These are phyloP conservation scores for Argyrosomus japonicus DNA, from an alignment of 2,113 vertebrate species.

Conservation along the genomic window DNA sequence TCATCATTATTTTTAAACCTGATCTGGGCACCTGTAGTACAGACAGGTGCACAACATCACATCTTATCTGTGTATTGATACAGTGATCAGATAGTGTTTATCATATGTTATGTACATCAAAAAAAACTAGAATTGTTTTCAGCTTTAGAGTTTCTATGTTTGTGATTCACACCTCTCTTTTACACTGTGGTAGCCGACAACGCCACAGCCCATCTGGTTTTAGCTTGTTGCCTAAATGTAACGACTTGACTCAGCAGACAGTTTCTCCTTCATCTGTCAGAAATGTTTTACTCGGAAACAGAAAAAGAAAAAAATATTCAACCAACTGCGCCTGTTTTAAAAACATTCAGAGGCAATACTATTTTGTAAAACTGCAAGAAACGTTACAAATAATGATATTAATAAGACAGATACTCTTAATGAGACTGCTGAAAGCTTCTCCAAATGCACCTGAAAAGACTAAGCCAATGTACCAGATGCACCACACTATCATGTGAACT, in stretches of 20 bases:
- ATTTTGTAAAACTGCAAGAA: not conserved
- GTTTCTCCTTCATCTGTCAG: not conserved
- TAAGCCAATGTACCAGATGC: not conserved
- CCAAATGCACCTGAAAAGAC: not conserved
- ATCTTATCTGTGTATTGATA: not conserved
- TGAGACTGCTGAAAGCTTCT: not conserved
- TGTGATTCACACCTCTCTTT: not conserved
- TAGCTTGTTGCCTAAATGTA: not conserved
- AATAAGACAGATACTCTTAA: not conserved
- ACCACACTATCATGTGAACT: not conserved
- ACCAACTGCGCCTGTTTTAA: not conserved
- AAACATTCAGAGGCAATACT: not conserved
- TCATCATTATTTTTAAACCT: not conserved
- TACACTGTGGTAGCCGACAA: accelerated
- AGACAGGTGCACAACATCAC: not conserved
- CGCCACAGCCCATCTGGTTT: not conserved
- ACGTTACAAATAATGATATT: not conserved
- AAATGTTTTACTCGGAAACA: not conserved
- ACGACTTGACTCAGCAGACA: no score
- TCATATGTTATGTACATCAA: not conserved
- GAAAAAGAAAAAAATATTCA: not conserved
- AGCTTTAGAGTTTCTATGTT: not conserved
- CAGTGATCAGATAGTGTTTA: not conserved
- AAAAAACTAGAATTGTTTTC: not conserved
- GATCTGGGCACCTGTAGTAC: accelerated